Evolutionary conservation across 1,140 invertebrate species (phyloP).

Genomic region (Listronotus oregonensis): DNA sequence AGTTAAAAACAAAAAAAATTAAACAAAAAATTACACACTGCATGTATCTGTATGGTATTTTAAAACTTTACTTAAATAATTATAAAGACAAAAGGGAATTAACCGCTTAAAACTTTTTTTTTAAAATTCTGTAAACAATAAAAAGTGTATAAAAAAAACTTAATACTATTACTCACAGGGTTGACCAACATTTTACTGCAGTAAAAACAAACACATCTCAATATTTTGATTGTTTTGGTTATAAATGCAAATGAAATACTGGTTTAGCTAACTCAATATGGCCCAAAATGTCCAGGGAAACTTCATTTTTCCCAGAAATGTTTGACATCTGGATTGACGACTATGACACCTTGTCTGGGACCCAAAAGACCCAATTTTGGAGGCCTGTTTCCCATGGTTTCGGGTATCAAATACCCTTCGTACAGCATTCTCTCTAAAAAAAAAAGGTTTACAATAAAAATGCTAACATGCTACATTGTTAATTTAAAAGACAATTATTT

Average conservation of each 20-base stretch:
- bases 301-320: constrained; percentile 98
- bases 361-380: constrained; percentile 99
- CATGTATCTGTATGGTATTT: no score
- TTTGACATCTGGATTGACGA: constrained; percentile 90
- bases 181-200: constrained; percentile 95
- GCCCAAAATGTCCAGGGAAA: constrained; percentile 99
- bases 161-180: constrained; percentile 85
- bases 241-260: constrained; percentile 98
- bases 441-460: no score
- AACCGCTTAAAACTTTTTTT: no score
- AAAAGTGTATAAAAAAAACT: no score
- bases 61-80: no score
- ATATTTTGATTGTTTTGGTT: constrained; percentile 95
- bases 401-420: constrained; percentile 94
- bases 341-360: constrained; percentile 96
- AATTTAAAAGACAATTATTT: no score
- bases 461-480: no score
- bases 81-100: no score
- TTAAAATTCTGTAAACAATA: no score
- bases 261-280: constrained; percentile 98
- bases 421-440: constrained; percentile 90
- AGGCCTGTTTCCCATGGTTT: constrained; percentile 97
- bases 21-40: no score
- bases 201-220: constrained; percentile 97
- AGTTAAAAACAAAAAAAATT: no score